Conservation (phyloP, 2,113 vertebrate genomes). For the Lichenostomus cassidix region DNA sequence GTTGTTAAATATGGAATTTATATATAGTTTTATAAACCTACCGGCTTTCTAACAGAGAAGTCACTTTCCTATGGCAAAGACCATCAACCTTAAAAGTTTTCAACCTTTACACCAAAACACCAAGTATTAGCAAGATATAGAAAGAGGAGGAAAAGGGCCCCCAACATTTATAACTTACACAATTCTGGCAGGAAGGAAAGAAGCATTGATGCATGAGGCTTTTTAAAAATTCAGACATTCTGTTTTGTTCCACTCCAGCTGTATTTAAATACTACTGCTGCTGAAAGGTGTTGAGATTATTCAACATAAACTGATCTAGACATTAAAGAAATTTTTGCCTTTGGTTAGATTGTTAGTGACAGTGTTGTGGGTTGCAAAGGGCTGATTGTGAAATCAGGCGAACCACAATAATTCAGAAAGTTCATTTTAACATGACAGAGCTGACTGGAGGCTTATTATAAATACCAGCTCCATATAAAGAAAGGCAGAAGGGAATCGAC, state of each 20-base stretch:
- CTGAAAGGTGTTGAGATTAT: constrained; percentile 29
- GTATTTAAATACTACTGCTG: constrained; percentile 13
- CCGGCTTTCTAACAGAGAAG: neutral
- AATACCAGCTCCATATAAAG: constrained; percentile 21
- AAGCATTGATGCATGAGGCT: neutral
- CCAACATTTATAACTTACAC: neutral
- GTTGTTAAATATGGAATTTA: neutral
- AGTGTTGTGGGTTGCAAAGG: neutral
- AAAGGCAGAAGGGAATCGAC: neutral
- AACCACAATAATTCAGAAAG: constrained; percentile 12
- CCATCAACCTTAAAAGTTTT: neutral
- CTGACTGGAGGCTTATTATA: constrained; percentile 32
- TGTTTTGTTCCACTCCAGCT: neutral
- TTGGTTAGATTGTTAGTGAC: constrained; percentile 34
- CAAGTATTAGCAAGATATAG: neutral
- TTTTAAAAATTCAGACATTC: neutral
- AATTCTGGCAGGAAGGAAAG: neutral
- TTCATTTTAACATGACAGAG: constrained; percentile 47
- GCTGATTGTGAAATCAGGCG: constrained; percentile 41
- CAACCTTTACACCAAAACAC: neutral
- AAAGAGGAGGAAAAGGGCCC: neutral
- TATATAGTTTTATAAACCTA: neutral
- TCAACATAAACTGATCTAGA: constrained; percentile 10
- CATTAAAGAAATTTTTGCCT: constrained; percentile 38
- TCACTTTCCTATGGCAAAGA: neutral